Percentiles rank a stretch among this genome's conserved stretches.
phyloP scores from a whole-genome alignment of 1,140 invertebrate species.

The Parasteatoda tepidariorum region DNA sequence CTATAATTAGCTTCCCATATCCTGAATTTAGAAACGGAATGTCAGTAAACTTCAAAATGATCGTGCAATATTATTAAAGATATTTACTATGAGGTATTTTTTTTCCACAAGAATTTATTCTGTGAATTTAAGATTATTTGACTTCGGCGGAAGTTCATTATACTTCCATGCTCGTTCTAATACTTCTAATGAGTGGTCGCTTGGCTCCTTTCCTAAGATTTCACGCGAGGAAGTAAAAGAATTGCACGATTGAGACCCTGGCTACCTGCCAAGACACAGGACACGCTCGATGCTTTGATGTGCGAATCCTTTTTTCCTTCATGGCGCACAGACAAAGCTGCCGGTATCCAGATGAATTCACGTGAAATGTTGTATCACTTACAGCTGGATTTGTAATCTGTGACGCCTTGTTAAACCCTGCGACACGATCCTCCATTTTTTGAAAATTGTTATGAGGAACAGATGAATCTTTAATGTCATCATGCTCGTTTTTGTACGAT shows the following conservation, averaged over 20 bases:
- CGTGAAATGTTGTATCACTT: constrained; percentile 9
- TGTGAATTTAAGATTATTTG: too few species aligned
- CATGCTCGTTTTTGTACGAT: too few species aligned
- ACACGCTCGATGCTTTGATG: constrained; percentile 2
- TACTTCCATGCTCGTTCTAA: too few species aligned
- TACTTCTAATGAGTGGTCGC: too few species aligned
- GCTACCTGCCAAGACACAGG: not conserved
- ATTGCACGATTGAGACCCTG: not conserved
- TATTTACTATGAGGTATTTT: too few species aligned
- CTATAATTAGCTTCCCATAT: too few species aligned
- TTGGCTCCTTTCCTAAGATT: not conserved
- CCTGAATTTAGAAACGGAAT: too few species aligned
- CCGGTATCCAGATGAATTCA: not conserved
- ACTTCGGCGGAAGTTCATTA: too few species aligned
- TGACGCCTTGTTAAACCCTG: constrained; percentile 32
- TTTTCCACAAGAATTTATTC: too few species aligned
- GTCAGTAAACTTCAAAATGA: too few species aligned
- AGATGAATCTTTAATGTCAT: not conserved
- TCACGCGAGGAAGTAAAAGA: not conserved
- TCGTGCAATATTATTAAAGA: too few species aligned
- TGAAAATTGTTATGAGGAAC: not conserved
- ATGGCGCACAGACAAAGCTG: constrained; percentile 31
- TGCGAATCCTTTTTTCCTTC: constrained; percentile 26
- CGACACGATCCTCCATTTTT: constrained; percentile 13
- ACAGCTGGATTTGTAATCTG: constrained; percentile 34